phyloP scores from a whole-genome alignment of 2,888 invertebrate species.

The Dascillus cervinus region DNA sequence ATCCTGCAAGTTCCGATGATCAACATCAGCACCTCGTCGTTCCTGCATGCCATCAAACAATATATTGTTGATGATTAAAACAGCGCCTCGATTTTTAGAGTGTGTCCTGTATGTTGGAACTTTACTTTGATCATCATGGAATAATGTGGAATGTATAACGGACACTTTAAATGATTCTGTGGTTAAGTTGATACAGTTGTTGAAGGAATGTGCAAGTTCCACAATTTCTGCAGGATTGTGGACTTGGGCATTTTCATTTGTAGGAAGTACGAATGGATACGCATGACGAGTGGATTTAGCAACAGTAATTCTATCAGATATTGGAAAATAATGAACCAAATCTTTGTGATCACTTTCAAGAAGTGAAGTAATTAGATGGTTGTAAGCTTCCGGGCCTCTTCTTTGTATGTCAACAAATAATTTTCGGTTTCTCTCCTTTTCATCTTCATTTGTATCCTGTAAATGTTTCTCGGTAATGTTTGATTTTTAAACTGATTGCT shows the following conservation, averaged over 20 bases:
- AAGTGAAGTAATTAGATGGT: conserved; percentile 42
- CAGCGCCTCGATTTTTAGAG: conserved; percentile 49
- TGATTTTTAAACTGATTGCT: no score
- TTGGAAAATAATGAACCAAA: conserved; percentile 9
- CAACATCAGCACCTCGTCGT: conserved; percentile 51
- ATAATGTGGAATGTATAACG: conserved; percentile 43
- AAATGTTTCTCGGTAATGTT: no score
- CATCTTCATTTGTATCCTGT: conserved; percentile 7
- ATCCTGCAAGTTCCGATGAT: conserved; percentile 49
- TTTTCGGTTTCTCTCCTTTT: conserved; percentile 38
- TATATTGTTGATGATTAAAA: conserved; percentile 56
- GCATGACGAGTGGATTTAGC: conserved; percentile 5
- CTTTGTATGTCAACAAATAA: conserved; percentile 49
- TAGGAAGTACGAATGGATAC: conserved; percentile 7
- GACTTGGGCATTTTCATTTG: conserved; percentile 1
- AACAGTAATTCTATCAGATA: no score
- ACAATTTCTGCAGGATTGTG: conserved; percentile 2
- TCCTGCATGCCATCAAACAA: conserved; percentile 43
- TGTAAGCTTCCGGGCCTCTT: conserved; percentile 52
- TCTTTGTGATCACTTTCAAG: conserved; percentile 14
- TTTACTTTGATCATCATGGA: conserved; percentile 32
- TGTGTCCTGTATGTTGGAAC: conserved; percentile 47
- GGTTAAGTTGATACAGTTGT: conserved; percentile 26
- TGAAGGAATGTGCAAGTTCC: neutral
- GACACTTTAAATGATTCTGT: conserved; percentile 21